Percentiles rank a stretch among this genome's conserved stretches.
phyloP scores from a whole-genome alignment of 2,888 invertebrate genomes.

The Heliconius ethilla region DNA sequence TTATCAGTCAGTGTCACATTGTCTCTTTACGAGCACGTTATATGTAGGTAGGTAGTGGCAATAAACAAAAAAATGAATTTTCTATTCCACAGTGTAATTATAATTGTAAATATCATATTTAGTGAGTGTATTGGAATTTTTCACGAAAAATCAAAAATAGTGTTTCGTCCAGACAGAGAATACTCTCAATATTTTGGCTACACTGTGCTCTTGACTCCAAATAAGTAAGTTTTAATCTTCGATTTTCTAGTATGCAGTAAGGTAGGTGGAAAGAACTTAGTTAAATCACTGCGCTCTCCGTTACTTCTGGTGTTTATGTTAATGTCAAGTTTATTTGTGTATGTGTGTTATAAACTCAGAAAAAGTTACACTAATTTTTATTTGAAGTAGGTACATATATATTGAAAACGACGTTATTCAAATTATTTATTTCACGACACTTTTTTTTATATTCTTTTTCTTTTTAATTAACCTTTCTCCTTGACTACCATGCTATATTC shows the following conservation, averaged over 20 bases:
- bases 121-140: conserved; percentile 52
- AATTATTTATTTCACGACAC: too few species aligned
- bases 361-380: background rate
- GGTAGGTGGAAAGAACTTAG: background rate
- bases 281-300: background rate
- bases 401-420: too few species aligned
- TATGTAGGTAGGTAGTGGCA: background rate
- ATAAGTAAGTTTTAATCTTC: conserved; percentile 24
- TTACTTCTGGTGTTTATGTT: too few species aligned
- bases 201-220: conserved; percentile 53
- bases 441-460: too few species aligned
- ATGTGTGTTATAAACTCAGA: background rate
- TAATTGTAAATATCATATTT: conserved; percentile 20
- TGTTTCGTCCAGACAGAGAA: conserved; percentile 54
- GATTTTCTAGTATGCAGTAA: background rate
- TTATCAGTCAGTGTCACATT: conserved; percentile 6
- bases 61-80: conserved; percentile 9
- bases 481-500: too few species aligned
- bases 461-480: too few species aligned
- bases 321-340: too few species aligned
- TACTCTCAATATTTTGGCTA: conserved; percentile 63
- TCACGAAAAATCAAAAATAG: conserved; percentile 60
- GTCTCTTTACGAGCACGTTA: background rate
- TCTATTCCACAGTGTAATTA: conserved; percentile 20
- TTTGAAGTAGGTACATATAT: too few species aligned